A percentile compares a stretch with the other conserved stretches of the same genome.
Conservation (phyloP, 2,888 invertebrate species). For the Acrobeloides nanus region DNA sequence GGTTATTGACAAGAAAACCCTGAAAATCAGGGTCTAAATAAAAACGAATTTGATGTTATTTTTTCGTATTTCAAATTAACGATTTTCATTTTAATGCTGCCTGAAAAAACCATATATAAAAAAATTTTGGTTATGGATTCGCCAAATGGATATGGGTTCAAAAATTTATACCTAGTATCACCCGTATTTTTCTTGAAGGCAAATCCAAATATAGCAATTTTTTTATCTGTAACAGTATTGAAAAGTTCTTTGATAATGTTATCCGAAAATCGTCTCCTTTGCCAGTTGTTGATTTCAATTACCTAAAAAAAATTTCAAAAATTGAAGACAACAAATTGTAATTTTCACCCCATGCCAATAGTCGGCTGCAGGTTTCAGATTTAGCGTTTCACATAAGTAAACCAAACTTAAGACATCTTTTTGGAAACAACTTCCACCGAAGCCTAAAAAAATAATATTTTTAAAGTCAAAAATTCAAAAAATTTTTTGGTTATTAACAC, state of each 20-base stretch:
- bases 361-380: slow-evolving; percentile 86
- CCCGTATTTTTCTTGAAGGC: slow-evolving; percentile 98
- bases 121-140: neutral
- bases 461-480: neutral
- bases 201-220: slow-evolving; percentile 87
- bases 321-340: neutral
- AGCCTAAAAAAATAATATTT: slow-evolving; percentile 54
- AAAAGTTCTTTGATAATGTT: slow-evolving; percentile 82
- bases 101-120: no score
- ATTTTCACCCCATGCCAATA: slow-evolving; percentile 75
- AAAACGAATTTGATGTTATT: no score
- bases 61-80: no score
- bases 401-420: slow-evolving; percentile 95
- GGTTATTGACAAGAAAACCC: no score
- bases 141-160: neutral
- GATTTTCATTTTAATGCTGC: no score
- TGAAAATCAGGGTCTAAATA: no score
- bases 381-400: slow-evolving; percentile 88
- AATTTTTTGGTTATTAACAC: neutral
- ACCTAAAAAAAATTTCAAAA: slow-evolving; percentile 64
- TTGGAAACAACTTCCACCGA: slow-evolving; percentile 98
- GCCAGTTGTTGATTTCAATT: slow-evolving; percentile 89
- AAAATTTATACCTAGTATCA: slow-evolving; percentile 66
- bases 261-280: slow-evolving; percentile 82
- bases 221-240: slow-evolving; percentile 91